Evolutionary conservation across 64 coral and sea anemone species (phyloP), one percentile per base, ranked within the genome.

Genomic region (Montipora capricornis): DNA sequence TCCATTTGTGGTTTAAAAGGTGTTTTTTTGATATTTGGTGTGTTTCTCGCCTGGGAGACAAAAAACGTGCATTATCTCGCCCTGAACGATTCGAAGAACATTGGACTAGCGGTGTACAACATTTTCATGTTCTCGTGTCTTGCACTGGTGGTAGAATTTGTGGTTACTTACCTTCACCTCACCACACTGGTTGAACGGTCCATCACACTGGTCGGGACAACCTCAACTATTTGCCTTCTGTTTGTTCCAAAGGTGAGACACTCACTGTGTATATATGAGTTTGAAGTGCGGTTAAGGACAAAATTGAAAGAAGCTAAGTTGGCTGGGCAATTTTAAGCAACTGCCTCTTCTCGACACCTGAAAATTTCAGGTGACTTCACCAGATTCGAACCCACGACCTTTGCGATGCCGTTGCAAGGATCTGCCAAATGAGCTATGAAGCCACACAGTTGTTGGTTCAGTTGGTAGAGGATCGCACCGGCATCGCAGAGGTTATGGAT

Each of bases 61-160:
- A 51, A 89, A 67, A 86, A 91, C 61, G 94, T 95, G 1, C 79
- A 80, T 48, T 83, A 87, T 48, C 50, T 44, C 3, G 82, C 81
- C 2, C 80, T 91, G 15, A 95, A 95, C 48, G 94, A 95, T 51
- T 95, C 94, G 37, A 91, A 88, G 26, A 95, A 88, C 75, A 95
- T 88, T 14, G 94, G 81, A 5, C 9, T 91, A 60, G 94, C 94
- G 4, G 94, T 95, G 22, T 95, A 95, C 29, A 95, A 95, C 50
- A 89, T 95, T 67, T 95, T 95, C n/a, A 95, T 95, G 89, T 95
- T 95, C 62, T 95, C 94, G 5, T 64, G 82, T 44, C 49, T 95
- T 8, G 89, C 94, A 5, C 78, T 91, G 19, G 78, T 87, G 50
- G 80, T 79, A 12, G 82, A 91, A 51, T 95, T 87, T 61, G 79